Evolutionary conservation across 2,888 invertebrate genomes (phyloP).

Genomic region (Dasysyrphus tricinctus): DNA sequence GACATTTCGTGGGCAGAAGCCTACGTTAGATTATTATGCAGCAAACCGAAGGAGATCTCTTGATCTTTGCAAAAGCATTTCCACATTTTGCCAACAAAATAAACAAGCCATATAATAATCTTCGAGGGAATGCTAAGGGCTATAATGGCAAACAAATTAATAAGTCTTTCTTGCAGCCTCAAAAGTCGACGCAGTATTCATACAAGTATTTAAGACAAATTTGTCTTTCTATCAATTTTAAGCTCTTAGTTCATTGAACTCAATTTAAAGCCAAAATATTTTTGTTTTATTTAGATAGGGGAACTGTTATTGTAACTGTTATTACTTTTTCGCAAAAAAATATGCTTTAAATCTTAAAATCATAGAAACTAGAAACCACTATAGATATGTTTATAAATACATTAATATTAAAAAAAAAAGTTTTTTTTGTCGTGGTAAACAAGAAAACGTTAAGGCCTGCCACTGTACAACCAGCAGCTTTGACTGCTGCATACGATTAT

Average conservation of each 20-base stretch:
- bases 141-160: no score
- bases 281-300: background rate
- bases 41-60: no score
- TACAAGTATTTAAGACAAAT: background rate
- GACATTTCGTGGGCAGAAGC: no score
- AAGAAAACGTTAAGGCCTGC: background rate
- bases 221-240: background rate
- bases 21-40: no score
- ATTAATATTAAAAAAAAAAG: background rate
- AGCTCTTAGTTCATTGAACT: conserved; percentile 3
- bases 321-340: background rate
- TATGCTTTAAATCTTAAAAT: background rate
- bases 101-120: no score
- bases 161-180: background rate
- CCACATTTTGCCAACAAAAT: no score
- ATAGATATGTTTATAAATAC: background rate
- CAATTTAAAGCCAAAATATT: background rate
- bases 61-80: no score
- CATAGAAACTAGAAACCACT: background rate
- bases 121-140: no score
- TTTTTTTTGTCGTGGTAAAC: background rate
- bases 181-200: background rate
- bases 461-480: background rate
- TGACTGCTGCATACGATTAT: conserved; percentile 32
- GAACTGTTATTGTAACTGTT: conserved; percentile 1